Evolutionary conservation across 2,113 vertebrate genomes (phyloP).

Genomic region (Urocitellus parryii): DNA sequence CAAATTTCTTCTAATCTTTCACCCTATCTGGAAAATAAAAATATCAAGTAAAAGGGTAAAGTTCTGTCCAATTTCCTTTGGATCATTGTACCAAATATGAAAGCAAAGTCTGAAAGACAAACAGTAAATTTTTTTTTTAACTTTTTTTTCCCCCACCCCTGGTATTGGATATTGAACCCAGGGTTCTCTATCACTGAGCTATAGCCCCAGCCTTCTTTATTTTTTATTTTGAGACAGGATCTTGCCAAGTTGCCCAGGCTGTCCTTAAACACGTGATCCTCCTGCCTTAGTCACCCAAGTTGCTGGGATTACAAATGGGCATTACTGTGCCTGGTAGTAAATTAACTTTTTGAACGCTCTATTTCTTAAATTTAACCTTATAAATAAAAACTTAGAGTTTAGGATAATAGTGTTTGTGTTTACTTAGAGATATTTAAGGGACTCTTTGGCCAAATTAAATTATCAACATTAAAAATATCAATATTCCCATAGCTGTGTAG

Average conservation of each 20-base stretch:
- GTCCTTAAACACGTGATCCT: no score
- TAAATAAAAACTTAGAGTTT: background rate
- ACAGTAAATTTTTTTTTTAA: background rate
- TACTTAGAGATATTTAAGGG: slow-evolving; percentile 52
- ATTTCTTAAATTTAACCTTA: slow-evolving; percentile 41
- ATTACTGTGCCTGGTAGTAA: background rate
- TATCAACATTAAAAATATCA: background rate
- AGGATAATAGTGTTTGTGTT: background rate
- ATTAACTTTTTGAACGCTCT: slow-evolving; percentile 38
- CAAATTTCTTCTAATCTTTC: slow-evolving; percentile 55
- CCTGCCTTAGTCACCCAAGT: no score
- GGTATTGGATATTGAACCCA: no score
- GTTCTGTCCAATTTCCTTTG: slow-evolving; percentile 1
- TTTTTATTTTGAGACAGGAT: no score
- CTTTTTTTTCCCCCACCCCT: no score
- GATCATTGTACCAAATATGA: background rate
- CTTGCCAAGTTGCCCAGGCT: no score
- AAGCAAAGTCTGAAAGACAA: slow-evolving; percentile 39
- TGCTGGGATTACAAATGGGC: no score
- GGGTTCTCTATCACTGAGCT: no score
- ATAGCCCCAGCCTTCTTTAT: no score
- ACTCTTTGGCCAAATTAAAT: background rate
- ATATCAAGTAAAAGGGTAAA: slow-evolving; percentile 30
- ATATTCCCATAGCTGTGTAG: background rate
- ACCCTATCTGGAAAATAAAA: slow-evolving; percentile 18